These are phyloP conservation scores for Epizoanthus stellaris DNA, from an alignment of 92 coral and sea anemone species.

Conservation along the genomic window DNA sequence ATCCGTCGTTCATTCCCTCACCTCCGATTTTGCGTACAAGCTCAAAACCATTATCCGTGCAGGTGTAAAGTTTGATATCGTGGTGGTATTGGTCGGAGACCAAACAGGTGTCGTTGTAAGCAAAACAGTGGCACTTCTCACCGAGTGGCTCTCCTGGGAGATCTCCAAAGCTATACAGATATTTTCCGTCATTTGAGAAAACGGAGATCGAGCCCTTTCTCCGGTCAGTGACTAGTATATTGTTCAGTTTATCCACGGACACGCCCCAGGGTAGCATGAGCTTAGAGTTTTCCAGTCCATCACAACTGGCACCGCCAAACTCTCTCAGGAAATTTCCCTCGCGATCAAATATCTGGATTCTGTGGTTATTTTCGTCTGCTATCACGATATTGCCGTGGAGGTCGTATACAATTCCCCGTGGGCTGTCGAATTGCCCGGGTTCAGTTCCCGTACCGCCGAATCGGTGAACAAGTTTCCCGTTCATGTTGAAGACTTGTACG, in stretches of 20 bases:
- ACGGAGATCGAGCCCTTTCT: slow-evolving; percentile 28
- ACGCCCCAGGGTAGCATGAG: slow-evolving; percentile 28
- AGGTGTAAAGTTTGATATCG: slow-evolving; percentile 18
- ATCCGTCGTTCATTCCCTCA: slow-evolving; percentile 24
- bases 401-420: slow-evolving; percentile 35
- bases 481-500: slow-evolving; percentile 17
- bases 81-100: slow-evolving; percentile 31
- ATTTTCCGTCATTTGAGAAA: slow-evolving; percentile 34
- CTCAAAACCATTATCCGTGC: background rate
- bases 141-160: slow-evolving; percentile 7
- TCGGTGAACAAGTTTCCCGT: slow-evolving; percentile 20
- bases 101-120: slow-evolving; percentile 9
- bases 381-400: slow-evolving; percentile 38
- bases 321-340: slow-evolving; percentile 45
- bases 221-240: slow-evolving; percentile 41
- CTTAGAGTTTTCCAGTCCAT: background rate
- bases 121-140: slow-evolving; percentile 5
- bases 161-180: slow-evolving; percentile 15
- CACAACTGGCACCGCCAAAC: background rate
- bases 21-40: slow-evolving; percentile 10
- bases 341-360: slow-evolving; percentile 44
- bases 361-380: slow-evolving; percentile 44
- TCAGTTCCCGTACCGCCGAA: slow-evolving; percentile 37
- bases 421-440: slow-evolving; percentile 48
- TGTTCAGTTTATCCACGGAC: slow-evolving; percentile 27